Evolutionary conservation across 2,113 vertebrate genomes (phyloP).

Genomic region (Oenanthe melanoleuca): DNA sequence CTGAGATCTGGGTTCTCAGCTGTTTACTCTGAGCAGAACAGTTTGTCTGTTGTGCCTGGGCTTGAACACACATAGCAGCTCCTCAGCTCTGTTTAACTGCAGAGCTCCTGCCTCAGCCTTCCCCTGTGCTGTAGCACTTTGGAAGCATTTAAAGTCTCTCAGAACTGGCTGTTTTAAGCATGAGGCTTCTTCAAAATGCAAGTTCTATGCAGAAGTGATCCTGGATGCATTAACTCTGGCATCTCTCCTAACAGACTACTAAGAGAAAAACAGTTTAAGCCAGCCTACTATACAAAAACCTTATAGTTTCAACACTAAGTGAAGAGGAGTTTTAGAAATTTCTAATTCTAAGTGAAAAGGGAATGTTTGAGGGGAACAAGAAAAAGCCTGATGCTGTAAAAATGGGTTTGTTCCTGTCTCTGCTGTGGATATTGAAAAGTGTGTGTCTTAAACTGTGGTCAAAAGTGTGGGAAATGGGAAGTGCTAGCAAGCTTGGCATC

Average conservation of each 20-base stretch:
- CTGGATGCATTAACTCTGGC: neutral
- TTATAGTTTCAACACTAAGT: neutral
- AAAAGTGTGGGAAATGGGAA: neutral
- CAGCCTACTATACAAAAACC: neutral
- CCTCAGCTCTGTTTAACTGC: neutral
- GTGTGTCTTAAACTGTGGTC: neutral
- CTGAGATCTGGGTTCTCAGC: neutral
- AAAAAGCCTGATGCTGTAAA: neutral
- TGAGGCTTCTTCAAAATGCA: neutral
- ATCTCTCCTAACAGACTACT: neutral
- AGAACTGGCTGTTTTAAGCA: neutral
- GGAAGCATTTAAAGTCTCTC: neutral
- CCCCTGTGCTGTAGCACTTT: neutral
- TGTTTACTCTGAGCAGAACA: constrained; percentile 10
- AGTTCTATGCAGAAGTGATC: neutral
- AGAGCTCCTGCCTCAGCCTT: neutral
- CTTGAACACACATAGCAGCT: accelerated
- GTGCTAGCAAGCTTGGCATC: neutral
- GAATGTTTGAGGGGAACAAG: neutral
- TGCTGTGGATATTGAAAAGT: neutral
- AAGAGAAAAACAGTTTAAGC: neutral
- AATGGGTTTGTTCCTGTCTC: neutral
- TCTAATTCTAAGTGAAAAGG: neutral
- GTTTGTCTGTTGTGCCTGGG: neutral
- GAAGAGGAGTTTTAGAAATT: neutral